Evolutionary conservation across 2,113 vertebrate species (phyloP).

Genomic region (Gavia stellata): DNA sequence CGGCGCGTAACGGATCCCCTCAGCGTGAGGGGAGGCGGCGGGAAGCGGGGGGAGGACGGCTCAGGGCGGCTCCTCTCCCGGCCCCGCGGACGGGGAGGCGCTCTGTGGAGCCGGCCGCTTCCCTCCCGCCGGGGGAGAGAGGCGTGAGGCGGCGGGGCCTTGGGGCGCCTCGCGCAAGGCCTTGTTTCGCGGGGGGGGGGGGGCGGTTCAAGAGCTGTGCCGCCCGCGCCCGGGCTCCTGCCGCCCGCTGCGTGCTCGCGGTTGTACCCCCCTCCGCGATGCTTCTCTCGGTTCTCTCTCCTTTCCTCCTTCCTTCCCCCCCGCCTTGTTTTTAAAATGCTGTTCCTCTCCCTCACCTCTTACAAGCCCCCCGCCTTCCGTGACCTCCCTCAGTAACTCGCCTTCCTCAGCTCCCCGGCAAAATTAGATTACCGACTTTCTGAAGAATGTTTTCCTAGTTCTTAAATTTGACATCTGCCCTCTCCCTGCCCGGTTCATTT

Average conservation of each 20-base stretch:
- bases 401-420: neutral
- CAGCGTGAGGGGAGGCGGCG: neutral
- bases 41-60: too few species aligned
- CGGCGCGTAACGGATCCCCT: neutral
- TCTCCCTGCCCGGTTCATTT: neutral
- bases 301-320: neutral
- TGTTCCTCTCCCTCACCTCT: too few species aligned
- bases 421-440: neutral
- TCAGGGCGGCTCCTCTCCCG: too few species aligned
- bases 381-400: too few species aligned
- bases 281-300: neutral
- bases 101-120: neutral
- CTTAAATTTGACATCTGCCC: neutral
- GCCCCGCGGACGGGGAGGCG: too few species aligned
- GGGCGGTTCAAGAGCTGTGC: too few species aligned
- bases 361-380: rapidly evolving
- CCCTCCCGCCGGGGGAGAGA: neutral
- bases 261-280: rapidly evolving
- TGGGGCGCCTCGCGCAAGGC: neutral
- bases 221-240: too few species aligned
- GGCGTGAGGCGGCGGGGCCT: neutral
- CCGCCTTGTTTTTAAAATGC: neutral
- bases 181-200: neutral
- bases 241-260: neutral
- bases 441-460: neutral